Conservation (phyloP, 2,888 invertebrate species). For the Iselma pallidipennis region DNA sequence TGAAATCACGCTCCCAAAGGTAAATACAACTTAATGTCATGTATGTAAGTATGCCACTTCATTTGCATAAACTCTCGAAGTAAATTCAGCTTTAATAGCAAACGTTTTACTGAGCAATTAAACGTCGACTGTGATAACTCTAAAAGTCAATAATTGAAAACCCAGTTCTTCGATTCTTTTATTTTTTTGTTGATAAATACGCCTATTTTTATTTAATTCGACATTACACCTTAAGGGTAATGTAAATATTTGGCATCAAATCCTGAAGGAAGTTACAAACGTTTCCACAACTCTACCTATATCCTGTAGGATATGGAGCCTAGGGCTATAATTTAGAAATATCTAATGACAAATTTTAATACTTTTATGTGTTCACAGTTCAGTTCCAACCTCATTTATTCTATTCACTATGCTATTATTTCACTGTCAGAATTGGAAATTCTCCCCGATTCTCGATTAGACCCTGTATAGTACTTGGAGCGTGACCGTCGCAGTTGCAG, state of each 20-base stretch:
- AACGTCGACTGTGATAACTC: no score
- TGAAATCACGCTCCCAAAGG: no score
- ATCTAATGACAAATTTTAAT: background rate
- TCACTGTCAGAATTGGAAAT: background rate
- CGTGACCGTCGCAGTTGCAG: constrained; percentile 25
- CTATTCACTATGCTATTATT: background rate
- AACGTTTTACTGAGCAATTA: no score
- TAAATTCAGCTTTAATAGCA: no score
- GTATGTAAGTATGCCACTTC: no score
- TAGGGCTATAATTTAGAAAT: no score
- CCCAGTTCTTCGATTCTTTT: no score
- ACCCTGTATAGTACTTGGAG: constrained; percentile 23
- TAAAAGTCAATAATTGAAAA: no score
- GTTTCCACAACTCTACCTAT: background rate
- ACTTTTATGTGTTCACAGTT: background rate
- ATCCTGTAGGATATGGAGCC: no score
- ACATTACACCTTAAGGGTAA: background rate
- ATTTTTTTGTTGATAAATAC: no score
- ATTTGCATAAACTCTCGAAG: no score
- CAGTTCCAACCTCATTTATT: background rate
- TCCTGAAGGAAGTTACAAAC: background rate
- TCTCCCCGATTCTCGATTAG: background rate
- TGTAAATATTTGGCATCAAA: background rate
- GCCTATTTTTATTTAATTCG: background rate
- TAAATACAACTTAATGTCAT: no score